Conservation (phyloP, 2,113 vertebrate species). For the Herpetotheres cachinnans region DNA sequence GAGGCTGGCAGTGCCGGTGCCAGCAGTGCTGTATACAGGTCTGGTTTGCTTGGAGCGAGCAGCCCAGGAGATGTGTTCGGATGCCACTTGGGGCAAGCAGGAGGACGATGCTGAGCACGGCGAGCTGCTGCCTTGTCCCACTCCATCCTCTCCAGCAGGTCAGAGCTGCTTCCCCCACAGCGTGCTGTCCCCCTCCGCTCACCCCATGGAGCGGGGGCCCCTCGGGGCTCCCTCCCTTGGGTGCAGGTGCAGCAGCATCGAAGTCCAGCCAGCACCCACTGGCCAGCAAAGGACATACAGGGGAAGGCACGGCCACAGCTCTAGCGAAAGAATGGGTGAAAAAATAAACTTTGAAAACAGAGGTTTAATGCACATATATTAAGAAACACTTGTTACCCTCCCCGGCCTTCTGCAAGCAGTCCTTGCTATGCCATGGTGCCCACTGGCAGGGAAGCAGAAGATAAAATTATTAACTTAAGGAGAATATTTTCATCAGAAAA, state of each 20-base stretch:
- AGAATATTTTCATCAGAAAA: background rate
- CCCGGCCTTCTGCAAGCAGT: background rate
- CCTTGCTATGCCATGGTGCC: background rate
- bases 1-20: background rate
- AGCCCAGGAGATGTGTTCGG: background rate
- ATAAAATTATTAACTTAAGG: background rate
- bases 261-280: background rate
- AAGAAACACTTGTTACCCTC: background rate
- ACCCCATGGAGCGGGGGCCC: no score
- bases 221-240: background rate
- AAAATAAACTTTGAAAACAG: background rate
- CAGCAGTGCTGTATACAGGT: background rate
- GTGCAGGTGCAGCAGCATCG: background rate
- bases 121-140: background rate
- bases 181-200: background rate
- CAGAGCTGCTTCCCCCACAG: background rate
- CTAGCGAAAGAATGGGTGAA: background rate
- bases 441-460: background rate
- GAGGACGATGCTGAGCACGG: background rate
- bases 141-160: background rate
- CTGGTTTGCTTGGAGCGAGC: background rate
- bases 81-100: background rate
- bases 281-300: background rate
- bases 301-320: background rate
- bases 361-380: background rate